Base-by-base conservation (phyloP, 2,113 vertebrate species). In the Calidris pygmaea region DNA sequence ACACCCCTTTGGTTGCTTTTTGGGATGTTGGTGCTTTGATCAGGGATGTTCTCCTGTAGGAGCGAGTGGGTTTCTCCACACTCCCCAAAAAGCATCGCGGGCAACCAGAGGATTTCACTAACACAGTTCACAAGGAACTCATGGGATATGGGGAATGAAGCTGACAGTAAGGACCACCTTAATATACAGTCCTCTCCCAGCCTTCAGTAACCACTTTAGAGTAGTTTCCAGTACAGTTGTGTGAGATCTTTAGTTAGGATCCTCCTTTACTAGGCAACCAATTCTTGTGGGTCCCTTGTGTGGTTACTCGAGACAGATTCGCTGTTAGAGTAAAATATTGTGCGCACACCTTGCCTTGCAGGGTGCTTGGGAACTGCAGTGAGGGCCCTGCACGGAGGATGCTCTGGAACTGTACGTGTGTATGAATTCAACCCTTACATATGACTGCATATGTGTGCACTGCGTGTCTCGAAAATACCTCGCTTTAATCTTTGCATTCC, bases 261-360 rank as follows among this genome's bases (percentile, higher is more conserved):
- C 53, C 53, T 89, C 41, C 70, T 94, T 93, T 92, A 95, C 66
- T 62, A 86, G 68, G 91, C 80, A 97, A 92, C 76, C 62, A 70
- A 12, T 78, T 91, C 90, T 91, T 93, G 95, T 89, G 87, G 50
- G 73, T 93, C 89, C 77, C 96, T 70, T 73, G 92, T 76, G 89
- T 82, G 73, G 84, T 85, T 95, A 50, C 86, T 82, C 0, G 6
- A 95, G 92, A 95, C 89, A 92, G 84, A 76, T 66, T 39, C 2
- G 45, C 66, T 92, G 92, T 88, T 93, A 82, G 62, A 84, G 77
- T 93, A 66, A 96, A 95, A 95, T 87, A 91, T 43, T 58, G 85
- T 78, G 83, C 3, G 3, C 32, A 37, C 43, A 12, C 15, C 14
- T 35, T 58, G 89, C 68, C 83, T 89, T 17, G 66, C 70, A 41